These are phyloP conservation scores for Emys orbicularis DNA, from an alignment of 2,797 vertebrate species.

Conservation along the genomic window DNA sequence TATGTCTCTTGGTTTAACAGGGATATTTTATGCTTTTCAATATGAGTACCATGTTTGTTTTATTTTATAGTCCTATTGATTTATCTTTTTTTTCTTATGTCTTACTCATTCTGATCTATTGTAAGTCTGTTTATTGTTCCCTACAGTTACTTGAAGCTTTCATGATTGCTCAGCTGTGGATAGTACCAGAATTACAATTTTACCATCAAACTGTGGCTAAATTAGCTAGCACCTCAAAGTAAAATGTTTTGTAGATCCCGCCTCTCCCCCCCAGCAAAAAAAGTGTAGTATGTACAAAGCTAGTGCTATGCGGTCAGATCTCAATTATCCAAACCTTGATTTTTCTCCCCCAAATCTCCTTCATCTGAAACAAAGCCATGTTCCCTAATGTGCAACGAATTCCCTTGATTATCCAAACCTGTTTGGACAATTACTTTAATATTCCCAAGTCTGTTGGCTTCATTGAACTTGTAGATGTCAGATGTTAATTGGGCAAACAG, in stretches of 20 bases:
- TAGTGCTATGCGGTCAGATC: neutral
- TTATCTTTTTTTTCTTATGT: neutral
- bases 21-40: neutral
- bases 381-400: neutral
- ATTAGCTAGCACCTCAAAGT: constrained; percentile 29
- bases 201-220: constrained; percentile 19
- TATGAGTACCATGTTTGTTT: neutral
- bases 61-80: neutral
- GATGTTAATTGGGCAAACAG: neutral
- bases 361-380: neutral
- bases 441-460: neutral
- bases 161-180: neutral
- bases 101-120: neutral
- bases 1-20: neutral
- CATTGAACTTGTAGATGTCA: neutral
- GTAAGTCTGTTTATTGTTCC: neutral
- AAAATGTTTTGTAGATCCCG: neutral
- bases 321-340: neutral
- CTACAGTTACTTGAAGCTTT: neutral
- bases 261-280: neutral
- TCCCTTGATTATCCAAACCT: neutral
- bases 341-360: neutral
- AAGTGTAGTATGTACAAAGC: neutral
- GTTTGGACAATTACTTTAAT: neutral
- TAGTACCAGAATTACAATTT: neutral